Conservation (phyloP, 2,888 invertebrate genomes). For the Noctuana brunneofusca region DNA sequence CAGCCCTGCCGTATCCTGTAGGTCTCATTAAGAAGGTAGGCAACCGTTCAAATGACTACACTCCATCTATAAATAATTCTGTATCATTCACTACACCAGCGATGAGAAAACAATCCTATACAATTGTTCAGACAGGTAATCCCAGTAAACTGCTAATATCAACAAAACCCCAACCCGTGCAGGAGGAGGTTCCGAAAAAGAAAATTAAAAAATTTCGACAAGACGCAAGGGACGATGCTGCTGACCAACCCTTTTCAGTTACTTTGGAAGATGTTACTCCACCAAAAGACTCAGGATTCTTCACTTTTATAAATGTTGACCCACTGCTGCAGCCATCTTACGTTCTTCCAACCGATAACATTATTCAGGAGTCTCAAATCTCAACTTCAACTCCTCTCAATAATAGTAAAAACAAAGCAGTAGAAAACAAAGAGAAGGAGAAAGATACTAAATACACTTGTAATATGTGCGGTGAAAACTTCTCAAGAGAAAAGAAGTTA, state of each 20-base stretch:
- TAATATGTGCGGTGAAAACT: conserved; percentile 68
- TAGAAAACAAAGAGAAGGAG: conserved; percentile 45
- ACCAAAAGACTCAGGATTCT: conserved; percentile 61
- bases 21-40: conserved; percentile 67
- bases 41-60: conserved; percentile 46
- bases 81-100: conserved; percentile 62
- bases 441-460: conserved; percentile 60
- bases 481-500: conserved; percentile 72
- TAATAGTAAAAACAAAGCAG: conserved; percentile 42
- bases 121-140: conserved; percentile 71
- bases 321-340: conserved; percentile 71
- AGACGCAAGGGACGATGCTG: conserved; percentile 38
- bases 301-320: conserved; percentile 76
- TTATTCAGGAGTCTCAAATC: conserved; percentile 76
- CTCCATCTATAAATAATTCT: conserved; percentile 40
- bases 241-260: conserved; percentile 54
- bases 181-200: conserved; percentile 55
- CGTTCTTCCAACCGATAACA: conserved; percentile 70
- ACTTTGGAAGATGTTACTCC: conserved; percentile 56
- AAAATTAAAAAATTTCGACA: conserved; percentile 51
- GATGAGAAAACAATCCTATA: conserved; percentile 74
- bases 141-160: conserved; percentile 75
- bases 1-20: conserved; percentile 67
- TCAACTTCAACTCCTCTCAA: conserved; percentile 60
- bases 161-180: conserved; percentile 57